A percentile compares a stretch with the other conserved stretches of the same genome.
Conservation (phyloP, 2,113 vertebrate genomes). For the Carassius auratus region DNA sequence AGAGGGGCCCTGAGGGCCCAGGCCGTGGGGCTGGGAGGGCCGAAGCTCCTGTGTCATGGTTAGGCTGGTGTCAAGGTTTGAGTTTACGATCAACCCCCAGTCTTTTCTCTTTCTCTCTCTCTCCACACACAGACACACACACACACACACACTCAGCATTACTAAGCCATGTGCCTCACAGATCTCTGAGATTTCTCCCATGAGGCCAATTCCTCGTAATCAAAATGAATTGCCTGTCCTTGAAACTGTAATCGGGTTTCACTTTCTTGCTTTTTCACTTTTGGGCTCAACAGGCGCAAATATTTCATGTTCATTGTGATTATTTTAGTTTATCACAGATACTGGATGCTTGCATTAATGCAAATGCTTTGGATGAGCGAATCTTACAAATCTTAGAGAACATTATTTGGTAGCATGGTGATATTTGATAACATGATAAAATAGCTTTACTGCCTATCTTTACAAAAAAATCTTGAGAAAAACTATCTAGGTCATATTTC, state of each 20-base stretch:
- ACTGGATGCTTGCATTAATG: not conserved
- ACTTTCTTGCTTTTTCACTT: constrained; percentile 34
- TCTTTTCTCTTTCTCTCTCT: too few relatives aligned
- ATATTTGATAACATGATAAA: not conserved
- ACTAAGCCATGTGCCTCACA: constrained; percentile 35
- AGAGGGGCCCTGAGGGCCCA: too few relatives aligned
- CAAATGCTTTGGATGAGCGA: not conserved
- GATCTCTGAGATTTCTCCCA: constrained; percentile 36
- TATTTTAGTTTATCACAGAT: not conserved
- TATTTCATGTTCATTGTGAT: not conserved
- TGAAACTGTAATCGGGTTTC: constrained; percentile 41
- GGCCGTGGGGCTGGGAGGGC: too few relatives aligned
- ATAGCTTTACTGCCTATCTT: not conserved
- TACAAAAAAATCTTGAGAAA: not conserved
- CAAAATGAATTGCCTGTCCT: constrained; percentile 37
- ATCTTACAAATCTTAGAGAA: not conserved
- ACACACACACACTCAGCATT: constrained; percentile 13
- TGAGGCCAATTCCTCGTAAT: constrained; percentile 32
- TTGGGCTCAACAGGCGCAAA: not conserved
- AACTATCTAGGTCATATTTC: not conserved
- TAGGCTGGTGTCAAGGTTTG: too few relatives aligned
- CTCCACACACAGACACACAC: too few relatives aligned
- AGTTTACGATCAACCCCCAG: too few relatives aligned
- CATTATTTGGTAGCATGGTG: not conserved
- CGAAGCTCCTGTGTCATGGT: too few relatives aligned